phyloP scores from a whole-genome alignment of 92 coral and sea anemone species.

The Siderastrea radians region DNA sequence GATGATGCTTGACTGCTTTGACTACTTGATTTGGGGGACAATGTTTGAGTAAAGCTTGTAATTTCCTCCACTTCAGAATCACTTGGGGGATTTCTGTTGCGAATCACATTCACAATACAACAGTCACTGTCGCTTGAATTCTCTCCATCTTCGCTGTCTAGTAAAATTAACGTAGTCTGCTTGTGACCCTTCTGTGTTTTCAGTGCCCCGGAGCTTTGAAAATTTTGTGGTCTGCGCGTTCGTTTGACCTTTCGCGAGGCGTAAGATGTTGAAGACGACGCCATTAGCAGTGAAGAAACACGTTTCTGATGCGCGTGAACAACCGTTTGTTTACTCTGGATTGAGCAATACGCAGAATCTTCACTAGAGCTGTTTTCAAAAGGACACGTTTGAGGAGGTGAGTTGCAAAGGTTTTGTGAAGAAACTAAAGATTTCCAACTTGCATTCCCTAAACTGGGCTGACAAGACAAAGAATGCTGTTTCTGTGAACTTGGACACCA shows the following conservation, averaged over 20 bases:
- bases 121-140: constrained; percentile 19
- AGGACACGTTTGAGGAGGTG: background rate
- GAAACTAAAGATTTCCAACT: background rate
- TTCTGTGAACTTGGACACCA: background rate
- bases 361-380: background rate
- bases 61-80: constrained; percentile 17
- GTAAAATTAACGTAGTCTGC: background rate
- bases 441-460: background rate
- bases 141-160: constrained; percentile 13
- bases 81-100: background rate
- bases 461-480: background rate
- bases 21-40: background rate
- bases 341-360: background rate
- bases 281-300: background rate
- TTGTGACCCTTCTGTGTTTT: constrained; percentile 2
- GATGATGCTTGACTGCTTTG: background rate
- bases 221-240: background rate
- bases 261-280: constrained; percentile 17
- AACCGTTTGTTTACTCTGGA: background rate
- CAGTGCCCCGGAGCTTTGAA: background rate
- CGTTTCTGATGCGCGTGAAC: background rate
- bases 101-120: background rate
- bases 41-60: background rate
- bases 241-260: background rate
- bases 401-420: background rate